Percentiles rank a stretch among this genome's conserved stretches.
Evolutionary conservation across 2,888 invertebrate genomes (phyloP).

Genomic region (Lepeophtheirus nordmannii): DNA sequence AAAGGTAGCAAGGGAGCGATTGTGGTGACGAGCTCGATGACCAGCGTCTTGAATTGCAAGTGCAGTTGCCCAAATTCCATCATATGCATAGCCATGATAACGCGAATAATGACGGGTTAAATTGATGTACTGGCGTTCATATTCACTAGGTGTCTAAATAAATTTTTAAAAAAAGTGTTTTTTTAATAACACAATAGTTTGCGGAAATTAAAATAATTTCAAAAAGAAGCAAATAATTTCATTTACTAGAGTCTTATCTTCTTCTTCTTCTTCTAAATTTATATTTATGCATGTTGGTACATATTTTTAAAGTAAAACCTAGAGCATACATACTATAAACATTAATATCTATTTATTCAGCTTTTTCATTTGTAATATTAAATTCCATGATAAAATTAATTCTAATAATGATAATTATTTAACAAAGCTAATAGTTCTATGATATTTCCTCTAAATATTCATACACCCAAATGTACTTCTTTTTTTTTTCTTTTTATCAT

Average conservation of each 20-base stretch:
- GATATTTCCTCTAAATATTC: no score
- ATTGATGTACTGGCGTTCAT: conserved; percentile 65
- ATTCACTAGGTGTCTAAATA: conserved; percentile 69
- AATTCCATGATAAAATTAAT: no score
- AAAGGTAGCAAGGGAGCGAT: conserved; percentile 47
- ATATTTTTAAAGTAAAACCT: no score
- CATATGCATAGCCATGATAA: conserved; percentile 95
- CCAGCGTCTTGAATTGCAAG: conserved; percentile 76
- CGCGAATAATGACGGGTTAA: conserved; percentile 69
- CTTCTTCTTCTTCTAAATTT: background rate
- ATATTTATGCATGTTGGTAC: no score
- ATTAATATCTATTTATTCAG: no score
- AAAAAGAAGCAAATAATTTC: no score
- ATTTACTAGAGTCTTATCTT: background rate
- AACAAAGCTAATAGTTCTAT: no score
- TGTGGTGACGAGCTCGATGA: conserved; percentile 21
- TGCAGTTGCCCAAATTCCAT: conserved; percentile 95
- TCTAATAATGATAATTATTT: no score
- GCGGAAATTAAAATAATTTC: background rate
- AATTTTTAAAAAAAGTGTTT: background rate
- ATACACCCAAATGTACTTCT: no score
- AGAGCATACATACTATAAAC: no score
- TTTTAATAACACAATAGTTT: background rate
- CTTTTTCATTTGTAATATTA: no score
- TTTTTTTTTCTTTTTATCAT: no score